Conservation (phyloP, 2,888 invertebrate genomes). For the Sisyra terminalis region DNA sequence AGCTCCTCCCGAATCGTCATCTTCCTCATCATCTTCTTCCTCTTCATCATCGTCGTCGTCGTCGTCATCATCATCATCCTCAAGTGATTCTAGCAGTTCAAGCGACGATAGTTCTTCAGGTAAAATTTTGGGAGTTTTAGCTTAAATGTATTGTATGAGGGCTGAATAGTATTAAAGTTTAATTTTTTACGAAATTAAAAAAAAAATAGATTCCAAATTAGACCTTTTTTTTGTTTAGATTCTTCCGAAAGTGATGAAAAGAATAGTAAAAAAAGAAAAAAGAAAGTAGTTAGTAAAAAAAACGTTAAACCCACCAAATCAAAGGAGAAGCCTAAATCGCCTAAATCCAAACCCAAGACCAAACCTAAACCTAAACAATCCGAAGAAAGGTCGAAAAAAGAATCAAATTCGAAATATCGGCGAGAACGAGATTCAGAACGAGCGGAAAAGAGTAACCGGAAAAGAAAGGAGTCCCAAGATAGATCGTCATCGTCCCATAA, state of each 20-base stretch:
- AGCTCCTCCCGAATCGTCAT: constrained; percentile 6
- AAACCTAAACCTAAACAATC: background rate
- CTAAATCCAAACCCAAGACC: constrained; percentile 9
- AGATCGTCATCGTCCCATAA: constrained; percentile 7
- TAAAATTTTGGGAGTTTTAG: no score
- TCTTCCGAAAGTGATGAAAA: constrained; percentile 16
- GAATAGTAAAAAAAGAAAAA: constrained; percentile 11
- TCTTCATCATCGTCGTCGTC: constrained; percentile 6
- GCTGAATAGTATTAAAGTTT: no score
- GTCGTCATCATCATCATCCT: constrained; percentile 15
- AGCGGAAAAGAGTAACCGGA: constrained; percentile 10
- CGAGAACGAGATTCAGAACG: constrained; percentile 9
- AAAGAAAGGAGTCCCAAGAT: constrained; percentile 13
- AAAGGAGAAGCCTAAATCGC: constrained; percentile 10
- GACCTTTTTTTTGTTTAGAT: no score
- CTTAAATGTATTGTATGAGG: no score
- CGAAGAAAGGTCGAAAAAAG: no score
- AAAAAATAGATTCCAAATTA: no score
- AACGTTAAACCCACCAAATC: constrained; percentile 3
- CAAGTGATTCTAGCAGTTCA: constrained; percentile 20
- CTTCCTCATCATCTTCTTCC: constrained; percentile 10
- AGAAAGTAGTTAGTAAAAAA: constrained; percentile 8
- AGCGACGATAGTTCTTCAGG: constrained; percentile 3
- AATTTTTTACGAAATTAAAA: no score
- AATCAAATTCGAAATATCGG: constrained; percentile 13